Conservation (phyloP, 2,113 vertebrate species). For the Mastomys coucha region DNA sequence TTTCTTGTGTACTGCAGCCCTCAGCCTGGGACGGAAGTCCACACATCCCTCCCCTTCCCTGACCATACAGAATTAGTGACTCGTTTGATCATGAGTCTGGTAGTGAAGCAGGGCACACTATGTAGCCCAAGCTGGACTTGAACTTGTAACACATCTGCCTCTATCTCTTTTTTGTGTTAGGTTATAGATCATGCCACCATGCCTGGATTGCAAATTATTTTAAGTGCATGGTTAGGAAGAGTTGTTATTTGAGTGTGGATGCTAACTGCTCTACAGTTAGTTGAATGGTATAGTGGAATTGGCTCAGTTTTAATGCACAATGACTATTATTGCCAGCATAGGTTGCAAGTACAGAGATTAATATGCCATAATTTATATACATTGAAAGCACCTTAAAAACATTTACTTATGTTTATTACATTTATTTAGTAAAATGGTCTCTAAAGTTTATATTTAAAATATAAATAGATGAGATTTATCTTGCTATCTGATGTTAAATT, state of each 20-base stretch:
- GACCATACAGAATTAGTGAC: not conserved
- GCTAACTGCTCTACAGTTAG: not conserved
- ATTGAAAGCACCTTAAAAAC: not conserved
- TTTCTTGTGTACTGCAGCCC: not conserved
- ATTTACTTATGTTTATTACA: no score
- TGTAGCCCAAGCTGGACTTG: not conserved
- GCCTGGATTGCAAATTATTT: not conserved
- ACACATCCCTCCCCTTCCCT: no score
- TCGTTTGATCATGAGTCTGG: no score
- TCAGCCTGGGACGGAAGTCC: no score
- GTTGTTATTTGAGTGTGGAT: not conserved
- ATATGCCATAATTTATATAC: not conserved
- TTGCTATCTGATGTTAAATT: not conserved
- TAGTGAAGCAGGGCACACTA: not conserved
- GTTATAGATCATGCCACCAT: not conserved
- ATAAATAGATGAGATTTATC: slow-evolving; percentile 20
- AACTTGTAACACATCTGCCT: not conserved
- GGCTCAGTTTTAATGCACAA: slow-evolving; percentile 3
- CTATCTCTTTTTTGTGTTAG: not conserved
- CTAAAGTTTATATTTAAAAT: slow-evolving; percentile 50
- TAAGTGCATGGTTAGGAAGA: not conserved
- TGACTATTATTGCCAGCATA: not conserved
- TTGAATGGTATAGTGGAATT: not conserved
- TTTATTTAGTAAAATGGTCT: slow-evolving; percentile 41
- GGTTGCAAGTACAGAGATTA: not conserved